Percentiles rank a stretch among this genome's conserved stretches.
phyloP scores from a whole-genome alignment of 2,888 invertebrate genomes.

The Onthophagus sagittarius region DNA sequence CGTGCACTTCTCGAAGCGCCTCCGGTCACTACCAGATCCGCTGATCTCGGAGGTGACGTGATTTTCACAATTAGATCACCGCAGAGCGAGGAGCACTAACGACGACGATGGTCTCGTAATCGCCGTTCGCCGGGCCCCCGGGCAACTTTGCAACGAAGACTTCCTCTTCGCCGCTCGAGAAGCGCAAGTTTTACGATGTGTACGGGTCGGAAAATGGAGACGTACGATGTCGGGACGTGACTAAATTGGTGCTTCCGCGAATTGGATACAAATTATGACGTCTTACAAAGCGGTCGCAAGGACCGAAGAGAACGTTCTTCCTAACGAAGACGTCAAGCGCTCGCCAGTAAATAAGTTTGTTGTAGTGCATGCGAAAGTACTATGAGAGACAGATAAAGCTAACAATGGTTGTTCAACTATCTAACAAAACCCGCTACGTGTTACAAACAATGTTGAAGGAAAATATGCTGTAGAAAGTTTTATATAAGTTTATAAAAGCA shows the following conservation, averaged over 20 bases:
- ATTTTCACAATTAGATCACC: constrained; percentile 6
- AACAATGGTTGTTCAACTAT: neutral
- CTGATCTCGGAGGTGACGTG: constrained; percentile 4
- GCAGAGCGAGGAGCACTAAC: constrained; percentile 1
- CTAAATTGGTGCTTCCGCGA: neutral
- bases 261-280: neutral
- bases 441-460: neutral
- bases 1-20: neutral
- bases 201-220: neutral
- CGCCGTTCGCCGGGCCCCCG: neutral
- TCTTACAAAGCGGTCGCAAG: neutral
- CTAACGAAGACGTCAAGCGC: neutral
- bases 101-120: constrained; percentile 9
- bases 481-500: too few relatives aligned
- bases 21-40: constrained; percentile 1
- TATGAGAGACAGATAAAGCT: neutral
- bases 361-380: neutral
- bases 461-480: neutral
- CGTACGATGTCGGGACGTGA: neutral
- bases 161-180: neutral
- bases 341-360: neutral
- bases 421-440: neutral
- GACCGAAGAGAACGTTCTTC: neutral
- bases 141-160: neutral
- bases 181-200: neutral